phyloP scores from a whole-genome alignment of 2,888 invertebrate genomes.

The Monoplex corrugatus region DNA sequence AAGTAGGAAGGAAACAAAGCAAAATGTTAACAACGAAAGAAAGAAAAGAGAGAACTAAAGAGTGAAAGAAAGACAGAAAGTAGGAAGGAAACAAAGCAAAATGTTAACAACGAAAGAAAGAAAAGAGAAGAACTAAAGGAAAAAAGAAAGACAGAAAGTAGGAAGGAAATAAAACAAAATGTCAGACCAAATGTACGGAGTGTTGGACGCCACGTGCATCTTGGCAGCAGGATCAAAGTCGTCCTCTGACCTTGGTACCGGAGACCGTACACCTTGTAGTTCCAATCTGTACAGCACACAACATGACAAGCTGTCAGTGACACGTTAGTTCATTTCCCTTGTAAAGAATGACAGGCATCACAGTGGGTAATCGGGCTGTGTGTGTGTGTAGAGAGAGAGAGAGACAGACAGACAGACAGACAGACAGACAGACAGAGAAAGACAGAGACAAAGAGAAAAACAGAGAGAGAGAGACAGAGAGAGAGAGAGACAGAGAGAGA shows the following conservation, averaged over 20 bases:
- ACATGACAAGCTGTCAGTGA: not conserved
- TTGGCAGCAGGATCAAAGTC: slow-evolving; percentile 79
- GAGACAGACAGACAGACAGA: not conserved
- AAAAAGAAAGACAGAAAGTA: too few relatives aligned
- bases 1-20: too few relatives aligned
- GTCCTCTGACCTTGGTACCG: slow-evolving; percentile 70
- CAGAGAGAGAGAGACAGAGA: not conserved
- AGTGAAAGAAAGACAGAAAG: too few relatives aligned
- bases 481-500: too few relatives aligned
- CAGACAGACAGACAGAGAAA: not conserved
- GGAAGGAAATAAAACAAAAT: too few relatives aligned
- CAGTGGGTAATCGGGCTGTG: too few relatives aligned
- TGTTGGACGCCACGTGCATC: slow-evolving; percentile 73
- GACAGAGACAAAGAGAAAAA: not conserved
- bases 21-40: too few relatives aligned
- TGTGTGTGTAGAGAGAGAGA: not conserved
- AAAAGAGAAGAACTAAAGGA: too few relatives aligned
- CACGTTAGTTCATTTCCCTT: not conserved
- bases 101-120: too few relatives aligned
- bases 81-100: too few relatives aligned
- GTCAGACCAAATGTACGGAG: slow-evolving; percentile 73
- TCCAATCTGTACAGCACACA: slow-evolving; percentile 66
- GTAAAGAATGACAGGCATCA: too few relatives aligned
- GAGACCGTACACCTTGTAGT: slow-evolving; percentile 77
- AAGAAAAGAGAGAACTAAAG: too few relatives aligned